A percentile compares a stretch with the other conserved stretches of the same genome.
These are phyloP conservation scores for Pampusana beccarii DNA, from an alignment of 2,113 vertebrate species.

Conservation along the genomic window DNA sequence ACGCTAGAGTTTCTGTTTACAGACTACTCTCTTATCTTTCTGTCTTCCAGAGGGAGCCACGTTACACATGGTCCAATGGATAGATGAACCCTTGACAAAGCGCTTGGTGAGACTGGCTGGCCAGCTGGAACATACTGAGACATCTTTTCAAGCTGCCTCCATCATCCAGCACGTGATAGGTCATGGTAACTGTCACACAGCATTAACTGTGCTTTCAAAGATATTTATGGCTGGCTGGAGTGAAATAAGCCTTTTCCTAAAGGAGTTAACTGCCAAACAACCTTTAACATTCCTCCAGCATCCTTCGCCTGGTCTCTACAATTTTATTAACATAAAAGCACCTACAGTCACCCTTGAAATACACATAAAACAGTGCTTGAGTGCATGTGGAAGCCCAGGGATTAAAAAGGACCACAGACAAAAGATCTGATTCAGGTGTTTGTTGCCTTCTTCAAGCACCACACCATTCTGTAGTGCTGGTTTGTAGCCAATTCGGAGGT, in stretches of 20 bases:
- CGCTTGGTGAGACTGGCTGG: constrained; percentile 63
- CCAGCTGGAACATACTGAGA: constrained; percentile 46
- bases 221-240: background rate
- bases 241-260: background rate
- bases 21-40: background rate
- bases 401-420: background rate
- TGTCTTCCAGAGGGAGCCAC: constrained; percentile 29
- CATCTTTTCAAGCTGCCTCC: constrained; percentile 67
- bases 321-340: background rate
- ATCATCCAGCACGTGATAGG: constrained; percentile 42
- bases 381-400: background rate
- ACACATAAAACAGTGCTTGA: background rate
- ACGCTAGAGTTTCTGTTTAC: background rate
- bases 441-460: background rate
- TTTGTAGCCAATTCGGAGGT: background rate
- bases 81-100: constrained; percentile 50
- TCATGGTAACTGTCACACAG: constrained; percentile 48
- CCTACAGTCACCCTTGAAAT: background rate
- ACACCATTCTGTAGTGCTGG: background rate
- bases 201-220: background rate
- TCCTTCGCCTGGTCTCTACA: background rate
- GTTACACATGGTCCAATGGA: constrained; percentile 11
- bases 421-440: background rate
- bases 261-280: background rate
- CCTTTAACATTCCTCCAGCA: background rate